Evolutionary conservation across 2,797 vertebrate genomes (phyloP).

Genomic region (Gadopsis marmoratus): DNA sequence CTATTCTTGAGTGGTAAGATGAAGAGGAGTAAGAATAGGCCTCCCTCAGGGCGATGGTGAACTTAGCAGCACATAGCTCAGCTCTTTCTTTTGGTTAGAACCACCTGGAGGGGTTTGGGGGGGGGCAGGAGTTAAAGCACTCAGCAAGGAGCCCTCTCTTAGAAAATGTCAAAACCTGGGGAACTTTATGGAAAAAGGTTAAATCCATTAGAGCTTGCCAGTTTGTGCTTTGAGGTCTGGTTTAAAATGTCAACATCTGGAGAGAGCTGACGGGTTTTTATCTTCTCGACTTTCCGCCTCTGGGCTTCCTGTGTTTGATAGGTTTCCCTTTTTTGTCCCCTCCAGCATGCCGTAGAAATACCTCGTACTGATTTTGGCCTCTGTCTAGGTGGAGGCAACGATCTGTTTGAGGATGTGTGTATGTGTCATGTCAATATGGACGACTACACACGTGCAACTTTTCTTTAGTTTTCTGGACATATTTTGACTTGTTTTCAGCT

Average conservation of each 20-base stretch:
- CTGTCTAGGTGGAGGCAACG: slow-evolving; percentile 21
- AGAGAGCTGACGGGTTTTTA: slow-evolving; percentile 22
- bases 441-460: background rate
- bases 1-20: slow-evolving; percentile 58
- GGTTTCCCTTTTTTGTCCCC: slow-evolving; percentile 18
- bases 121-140: background rate
- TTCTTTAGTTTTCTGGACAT: background rate
- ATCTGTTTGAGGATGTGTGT: slow-evolving; percentile 40
- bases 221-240: slow-evolving; percentile 29
- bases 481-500: background rate
- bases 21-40: slow-evolving; percentile 18
- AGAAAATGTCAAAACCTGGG: slow-evolving; percentile 53
- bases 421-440: slow-evolving; percentile 6
- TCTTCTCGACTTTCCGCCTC: background rate
- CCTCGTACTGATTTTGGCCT: slow-evolving; percentile 8
- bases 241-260: slow-evolving; percentile 61
- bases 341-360: slow-evolving; percentile 9
- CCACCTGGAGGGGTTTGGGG: slow-evolving; percentile 7
- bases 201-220: slow-evolving; percentile 41
- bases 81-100: slow-evolving; percentile 25
- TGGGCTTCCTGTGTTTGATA: slow-evolving; percentile 7
- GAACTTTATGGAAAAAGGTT: slow-evolving; percentile 55
- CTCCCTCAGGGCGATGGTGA: slow-evolving; percentile 44
- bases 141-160: slow-evolving; percentile 16
- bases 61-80: slow-evolving; percentile 30